Percentiles rank a stretch among this genome's conserved stretches.
Conservation (phyloP, 2,113 vertebrate genomes). For the Hippocampus guttulatus region DNA sequence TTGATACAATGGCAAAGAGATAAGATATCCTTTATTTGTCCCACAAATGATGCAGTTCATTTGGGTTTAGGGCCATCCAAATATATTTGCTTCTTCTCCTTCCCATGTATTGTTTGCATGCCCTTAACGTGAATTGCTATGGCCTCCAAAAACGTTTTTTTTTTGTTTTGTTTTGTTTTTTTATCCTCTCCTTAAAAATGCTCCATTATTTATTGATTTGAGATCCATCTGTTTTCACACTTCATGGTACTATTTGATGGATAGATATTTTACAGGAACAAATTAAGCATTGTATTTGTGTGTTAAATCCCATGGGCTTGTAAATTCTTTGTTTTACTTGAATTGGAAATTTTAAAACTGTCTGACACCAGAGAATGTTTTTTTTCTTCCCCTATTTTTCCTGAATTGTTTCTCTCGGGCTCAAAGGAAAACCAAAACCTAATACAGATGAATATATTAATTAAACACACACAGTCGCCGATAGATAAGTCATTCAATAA, state of each 20-base stretch:
- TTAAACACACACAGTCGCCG: constrained; percentile 38
- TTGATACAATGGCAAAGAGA: constrained; percentile 33
- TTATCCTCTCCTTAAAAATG: constrained; percentile 52
- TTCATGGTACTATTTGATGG: constrained; percentile 66
- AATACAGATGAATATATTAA: constrained; percentile 49
- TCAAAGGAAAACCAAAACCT: constrained; percentile 51
- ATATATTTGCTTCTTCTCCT: constrained; percentile 59
- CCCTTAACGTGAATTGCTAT: constrained; percentile 52
- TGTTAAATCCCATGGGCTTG: constrained; percentile 54
- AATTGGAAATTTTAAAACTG: constrained; percentile 56
- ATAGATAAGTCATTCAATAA: constrained; percentile 38
- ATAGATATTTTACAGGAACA: constrained; percentile 65
- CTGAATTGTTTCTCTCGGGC: constrained; percentile 31
- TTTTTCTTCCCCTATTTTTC: constrained; percentile 24
- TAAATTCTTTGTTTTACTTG: constrained; percentile 67
- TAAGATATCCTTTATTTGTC: too few species aligned
- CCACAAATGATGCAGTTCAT: constrained; percentile 45
- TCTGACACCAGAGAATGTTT: constrained; percentile 41
- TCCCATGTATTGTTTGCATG: constrained; percentile 55
- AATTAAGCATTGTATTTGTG: constrained; percentile 71
- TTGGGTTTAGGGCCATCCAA: constrained; percentile 59
- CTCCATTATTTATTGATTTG: constrained; percentile 58
- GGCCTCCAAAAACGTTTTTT: constrained; percentile 20
- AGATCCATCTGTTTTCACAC: constrained; percentile 61
- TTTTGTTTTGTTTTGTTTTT: not conserved